These are phyloP conservation scores for Cylloceria caligata DNA, from an alignment of 2,888 invertebrate species.

Conservation along the genomic window DNA sequence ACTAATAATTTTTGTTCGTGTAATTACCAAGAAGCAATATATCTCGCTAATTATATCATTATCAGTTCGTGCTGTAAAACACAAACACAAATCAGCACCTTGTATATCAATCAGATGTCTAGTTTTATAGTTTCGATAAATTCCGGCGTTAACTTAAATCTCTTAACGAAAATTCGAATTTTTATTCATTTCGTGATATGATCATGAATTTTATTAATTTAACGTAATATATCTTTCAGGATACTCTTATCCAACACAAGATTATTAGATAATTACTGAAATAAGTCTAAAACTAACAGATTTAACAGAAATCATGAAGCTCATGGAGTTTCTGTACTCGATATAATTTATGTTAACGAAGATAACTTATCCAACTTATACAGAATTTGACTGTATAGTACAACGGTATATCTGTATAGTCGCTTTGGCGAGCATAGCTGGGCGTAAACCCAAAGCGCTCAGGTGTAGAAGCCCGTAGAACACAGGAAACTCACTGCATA, in stretches of 20 bases:
- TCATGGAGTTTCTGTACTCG: background rate
- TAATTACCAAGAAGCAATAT: no score
- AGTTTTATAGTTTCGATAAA: no score
- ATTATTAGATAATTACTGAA: background rate
- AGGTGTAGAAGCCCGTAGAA: slow-evolving; percentile 37
- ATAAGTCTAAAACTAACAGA: background rate
- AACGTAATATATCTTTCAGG: no score
- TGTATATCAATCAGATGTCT: no score
- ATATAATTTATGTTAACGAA: background rate
- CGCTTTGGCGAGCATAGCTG: background rate
- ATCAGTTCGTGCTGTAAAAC: no score
- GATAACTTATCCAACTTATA: background rate
- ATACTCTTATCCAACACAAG: background rate
- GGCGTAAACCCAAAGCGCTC: slow-evolving; percentile 21
- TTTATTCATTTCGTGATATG: no score
- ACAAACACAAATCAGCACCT: no score
- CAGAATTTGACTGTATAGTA: background rate
- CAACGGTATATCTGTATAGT: background rate
- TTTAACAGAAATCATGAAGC: background rate
- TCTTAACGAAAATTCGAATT: no score
- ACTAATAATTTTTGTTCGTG: no score
- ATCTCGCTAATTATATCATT: no score
- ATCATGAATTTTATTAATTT: no score
- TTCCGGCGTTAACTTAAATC: no score
- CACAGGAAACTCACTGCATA: slow-evolving; percentile 52